Conservation (phyloP, 1,140 invertebrate species). For the Scaptomyza graminum region DNA sequence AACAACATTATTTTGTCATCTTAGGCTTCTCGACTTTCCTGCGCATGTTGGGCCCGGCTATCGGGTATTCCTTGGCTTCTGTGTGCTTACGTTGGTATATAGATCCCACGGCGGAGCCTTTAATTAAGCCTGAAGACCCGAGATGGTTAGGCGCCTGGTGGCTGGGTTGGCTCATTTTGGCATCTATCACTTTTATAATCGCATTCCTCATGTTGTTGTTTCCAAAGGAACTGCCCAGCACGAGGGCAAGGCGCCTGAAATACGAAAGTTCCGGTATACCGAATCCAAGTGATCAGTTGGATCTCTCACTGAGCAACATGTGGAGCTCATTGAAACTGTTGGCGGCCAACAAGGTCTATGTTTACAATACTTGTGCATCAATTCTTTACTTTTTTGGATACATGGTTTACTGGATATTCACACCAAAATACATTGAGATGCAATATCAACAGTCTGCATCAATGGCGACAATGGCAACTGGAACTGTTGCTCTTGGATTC, state of each 20-base stretch:
- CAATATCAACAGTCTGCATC: constrained; percentile 90
- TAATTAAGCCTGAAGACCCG: constrained; percentile 88
- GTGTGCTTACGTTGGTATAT: constrained; percentile 88
- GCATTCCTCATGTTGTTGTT: constrained; percentile 87
- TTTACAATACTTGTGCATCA: constrained; percentile 87
- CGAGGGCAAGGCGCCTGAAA: constrained; percentile 40
- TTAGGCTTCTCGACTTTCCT: constrained; percentile 88
- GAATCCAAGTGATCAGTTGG: constrained; percentile 11
- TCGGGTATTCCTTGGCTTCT: constrained; percentile 89
- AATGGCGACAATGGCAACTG: constrained; percentile 87
- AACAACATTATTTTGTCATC: not conserved
- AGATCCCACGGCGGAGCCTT: constrained; percentile 87
- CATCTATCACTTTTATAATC: constrained; percentile 85
- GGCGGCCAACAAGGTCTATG: constrained; percentile 87
- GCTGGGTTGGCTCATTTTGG: constrained; percentile 91
- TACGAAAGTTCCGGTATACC: not conserved
- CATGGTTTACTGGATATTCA: constrained; percentile 90
- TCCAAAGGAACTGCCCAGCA: constrained; percentile 87
- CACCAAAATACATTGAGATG: constrained; percentile 90
- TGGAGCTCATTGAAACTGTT: constrained; percentile 33
- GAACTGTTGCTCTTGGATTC: constrained; percentile 88
- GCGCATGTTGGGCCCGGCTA: constrained; percentile 88
- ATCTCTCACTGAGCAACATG: constrained; percentile 57
- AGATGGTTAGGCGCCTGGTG: constrained; percentile 93
- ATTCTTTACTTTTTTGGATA: constrained; percentile 89